A percentile compares a stretch with the other conserved stretches of the same genome.
Evolutionary conservation across 1,140 invertebrate species (phyloP).

Genomic region (Micrasema longulum): DNA sequence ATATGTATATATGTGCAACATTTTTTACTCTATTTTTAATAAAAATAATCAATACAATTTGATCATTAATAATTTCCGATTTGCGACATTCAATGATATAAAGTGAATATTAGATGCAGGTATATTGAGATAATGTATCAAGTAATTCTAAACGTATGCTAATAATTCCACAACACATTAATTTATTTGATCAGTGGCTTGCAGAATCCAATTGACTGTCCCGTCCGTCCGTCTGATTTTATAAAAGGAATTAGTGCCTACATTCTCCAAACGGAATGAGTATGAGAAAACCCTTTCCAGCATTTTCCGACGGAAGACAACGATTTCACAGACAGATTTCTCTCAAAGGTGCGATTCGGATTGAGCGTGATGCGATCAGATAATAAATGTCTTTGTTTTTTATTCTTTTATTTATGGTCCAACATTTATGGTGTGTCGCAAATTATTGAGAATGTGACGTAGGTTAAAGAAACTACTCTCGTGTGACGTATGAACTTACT

Average conservation of each 20-base stretch:
- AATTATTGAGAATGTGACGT: conserved; percentile 1
- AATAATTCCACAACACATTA: conserved; percentile 2
- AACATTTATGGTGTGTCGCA: neutral
- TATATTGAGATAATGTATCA: too few species aligned
- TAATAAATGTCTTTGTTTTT: conserved; percentile 41
- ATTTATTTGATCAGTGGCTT: conserved; percentile 13
- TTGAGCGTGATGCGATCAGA: conserved; percentile 36
- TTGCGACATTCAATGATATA: too few species aligned
- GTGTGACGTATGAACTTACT: too few species aligned
- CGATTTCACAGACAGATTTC: conserved; percentile 34
- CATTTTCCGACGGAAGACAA: neutral
- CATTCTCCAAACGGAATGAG: conserved; percentile 13
- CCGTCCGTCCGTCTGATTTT: conserved; percentile 16
- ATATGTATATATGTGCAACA: too few species aligned
- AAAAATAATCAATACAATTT: too few species aligned
- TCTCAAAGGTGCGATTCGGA: conserved; percentile 44
- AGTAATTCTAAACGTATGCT: conserved; percentile 1
- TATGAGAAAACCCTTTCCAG: neutral
- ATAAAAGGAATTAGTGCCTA: conserved; percentile 32
- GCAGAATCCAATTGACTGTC: neutral
- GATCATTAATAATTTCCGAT: too few species aligned
- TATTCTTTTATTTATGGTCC: conserved; percentile 16
- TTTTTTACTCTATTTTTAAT: too few species aligned
- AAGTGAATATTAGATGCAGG: too few species aligned
- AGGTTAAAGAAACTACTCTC: too few species aligned